Percentiles rank a stretch among this genome's conserved stretches.
Conservation (phyloP, 2,113 vertebrate species). For the Pogonocichla stellata region DNA sequence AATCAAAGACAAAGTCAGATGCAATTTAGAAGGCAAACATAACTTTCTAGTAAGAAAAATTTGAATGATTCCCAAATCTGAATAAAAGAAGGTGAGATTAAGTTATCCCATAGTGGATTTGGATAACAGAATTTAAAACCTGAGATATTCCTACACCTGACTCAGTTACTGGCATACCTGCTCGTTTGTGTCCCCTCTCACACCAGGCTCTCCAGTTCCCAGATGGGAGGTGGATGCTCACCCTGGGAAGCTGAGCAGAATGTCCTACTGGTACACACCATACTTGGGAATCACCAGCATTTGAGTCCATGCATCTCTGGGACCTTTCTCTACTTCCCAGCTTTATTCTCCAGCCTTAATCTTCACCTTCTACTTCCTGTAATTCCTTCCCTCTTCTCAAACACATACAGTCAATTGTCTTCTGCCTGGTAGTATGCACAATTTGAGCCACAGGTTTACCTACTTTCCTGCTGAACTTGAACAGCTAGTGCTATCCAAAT, state of each 20-base stretch:
- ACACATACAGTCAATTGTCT: not conserved
- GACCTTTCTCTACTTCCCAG: not conserved
- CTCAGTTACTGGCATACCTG: not conserved
- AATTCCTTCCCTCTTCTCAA: not conserved
- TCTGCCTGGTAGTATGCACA: not conserved
- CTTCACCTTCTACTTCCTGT: not conserved
- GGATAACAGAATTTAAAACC: not conserved
- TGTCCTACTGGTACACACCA: fast-evolving
- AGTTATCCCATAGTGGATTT: not conserved
- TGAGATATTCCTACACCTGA: not conserved
- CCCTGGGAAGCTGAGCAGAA: not conserved
- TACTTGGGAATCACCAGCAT: not conserved
- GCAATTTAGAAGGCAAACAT: not conserved
- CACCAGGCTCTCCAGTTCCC: not conserved
- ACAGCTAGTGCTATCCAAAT: not conserved
- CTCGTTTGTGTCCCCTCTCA: fast-evolving
- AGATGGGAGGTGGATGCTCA: fast-evolving
- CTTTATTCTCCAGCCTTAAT: not conserved
- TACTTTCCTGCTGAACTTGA: not conserved
- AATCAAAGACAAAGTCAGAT: not conserved
- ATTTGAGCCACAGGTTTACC: not conserved
- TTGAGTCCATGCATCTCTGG: fast-evolving
- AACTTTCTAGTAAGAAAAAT: not conserved
- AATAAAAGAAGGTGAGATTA: not conserved
- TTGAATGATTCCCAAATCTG: not conserved